Evolutionary conservation across 2,888 invertebrate species (phyloP), one percentile per base, ranked within the genome.

Genomic region (Galeruca laticollis): DNA sequence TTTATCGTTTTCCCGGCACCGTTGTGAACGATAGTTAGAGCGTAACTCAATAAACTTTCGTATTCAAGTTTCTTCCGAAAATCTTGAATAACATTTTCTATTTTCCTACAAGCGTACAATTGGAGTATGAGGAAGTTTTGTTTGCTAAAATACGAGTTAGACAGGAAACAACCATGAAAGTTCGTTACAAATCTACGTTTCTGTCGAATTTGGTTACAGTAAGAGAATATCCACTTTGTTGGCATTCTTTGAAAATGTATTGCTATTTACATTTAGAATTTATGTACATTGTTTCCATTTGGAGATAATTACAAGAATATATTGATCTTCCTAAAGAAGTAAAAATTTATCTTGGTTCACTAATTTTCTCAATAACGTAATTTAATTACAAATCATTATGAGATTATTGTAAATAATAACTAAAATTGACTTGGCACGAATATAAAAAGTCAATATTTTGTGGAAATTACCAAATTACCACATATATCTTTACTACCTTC

Each of bases 61-160:
- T 47, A 47, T 15, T 47, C 18, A 18, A 5, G 47, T 47, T 15
- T 47, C 47, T 47, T 47, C 18, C 9, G 47, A 47, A 47, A 18
- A 47, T 47, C 18, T 9, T 1, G 15, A 18, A 47, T 47, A 47
- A 47, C 1, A 47, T 47, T 47, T 18, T 18, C 18, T 18, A 47
- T 47, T 47, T 47, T 47, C 47, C 18, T 47, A 6, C 15, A 47
- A 47, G 15, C 18, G 47, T 37, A 37, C 37, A 2, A 47, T 47
- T 47, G 18, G 18, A 47, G 10, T 47, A 15, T n/a, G 18, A 18
- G 15, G 18, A 47, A 47, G 47, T 47, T 47, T 47, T 47, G 47
- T 47, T 47, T 47, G 47, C 47, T 18, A 47, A 47, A 47, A 47
- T 47, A 47, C 47, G 47, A 47, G 15, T 47, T 47, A 47, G 47